Conservation (phyloP, 1,140 invertebrate genomes). For the Elysia chlorotica region DNA sequence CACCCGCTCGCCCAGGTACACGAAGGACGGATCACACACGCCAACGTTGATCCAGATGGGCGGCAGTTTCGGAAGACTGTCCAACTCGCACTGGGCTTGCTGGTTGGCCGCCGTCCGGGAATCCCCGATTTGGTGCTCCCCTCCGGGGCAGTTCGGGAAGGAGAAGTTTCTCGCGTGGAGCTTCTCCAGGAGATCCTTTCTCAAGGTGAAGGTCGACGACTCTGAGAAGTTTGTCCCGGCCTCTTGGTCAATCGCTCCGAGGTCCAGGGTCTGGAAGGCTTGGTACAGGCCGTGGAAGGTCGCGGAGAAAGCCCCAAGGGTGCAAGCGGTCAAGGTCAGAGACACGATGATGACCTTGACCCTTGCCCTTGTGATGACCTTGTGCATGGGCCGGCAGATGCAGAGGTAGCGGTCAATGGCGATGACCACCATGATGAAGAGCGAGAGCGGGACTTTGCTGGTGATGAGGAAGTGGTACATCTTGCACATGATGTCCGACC, state of each 20-base stretch:
- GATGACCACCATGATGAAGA: constrained; percentile 60
- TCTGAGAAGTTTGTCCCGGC: constrained; percentile 17
- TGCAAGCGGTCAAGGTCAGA: constrained; percentile 42
- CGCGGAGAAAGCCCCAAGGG: constrained; percentile 49
- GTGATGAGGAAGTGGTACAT: constrained; percentile 57
- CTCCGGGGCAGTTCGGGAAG: too few relatives aligned
- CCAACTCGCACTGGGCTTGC: background rate
- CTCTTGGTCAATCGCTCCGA: background rate
- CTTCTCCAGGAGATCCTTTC: constrained; percentile 4
- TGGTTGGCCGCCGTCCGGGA: background rate
- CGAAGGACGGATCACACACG: constrained; percentile 24
- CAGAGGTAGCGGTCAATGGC: constrained; percentile 60
- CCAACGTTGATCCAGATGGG: constrained; percentile 22
- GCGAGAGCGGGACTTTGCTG: constrained; percentile 55
- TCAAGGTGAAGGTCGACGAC: background rate
- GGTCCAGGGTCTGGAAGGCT: constrained; percentile 14
- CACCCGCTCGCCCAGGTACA: constrained; percentile 22
- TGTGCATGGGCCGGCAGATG: constrained; percentile 55
- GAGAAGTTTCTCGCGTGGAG: background rate
- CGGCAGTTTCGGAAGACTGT: background rate
- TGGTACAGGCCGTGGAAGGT: constrained; percentile 48
- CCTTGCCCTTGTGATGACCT: constrained; percentile 27
- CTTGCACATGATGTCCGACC: constrained; percentile 55
- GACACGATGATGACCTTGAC: constrained; percentile 39
- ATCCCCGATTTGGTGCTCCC: background rate